These are phyloP conservation scores for Idaea straminata DNA, from an alignment of 2,888 invertebrate species.

Conservation along the genomic window DNA sequence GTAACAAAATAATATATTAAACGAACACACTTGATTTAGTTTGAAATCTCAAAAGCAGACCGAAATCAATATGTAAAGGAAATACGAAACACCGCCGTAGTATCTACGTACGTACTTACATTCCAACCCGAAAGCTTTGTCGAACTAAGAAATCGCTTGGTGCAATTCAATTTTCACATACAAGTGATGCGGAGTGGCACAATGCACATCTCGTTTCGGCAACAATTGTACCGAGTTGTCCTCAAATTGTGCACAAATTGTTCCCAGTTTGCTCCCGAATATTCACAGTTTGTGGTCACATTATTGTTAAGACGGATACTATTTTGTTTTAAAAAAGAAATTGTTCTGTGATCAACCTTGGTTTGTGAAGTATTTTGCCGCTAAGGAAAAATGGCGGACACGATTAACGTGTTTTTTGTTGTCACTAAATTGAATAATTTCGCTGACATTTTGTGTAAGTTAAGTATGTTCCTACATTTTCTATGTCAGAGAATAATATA, in stretches of 20 bases:
- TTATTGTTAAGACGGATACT: not conserved
- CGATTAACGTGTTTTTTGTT: no score
- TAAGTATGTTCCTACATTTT: no score
- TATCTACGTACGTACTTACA: not conserved
- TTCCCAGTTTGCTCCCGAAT: not conserved
- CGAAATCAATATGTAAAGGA: not conserved
- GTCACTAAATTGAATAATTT: no score
- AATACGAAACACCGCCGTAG: not conserved
- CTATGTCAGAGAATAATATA: no score
- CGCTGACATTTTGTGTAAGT: no score
- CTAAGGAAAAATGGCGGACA: no score
- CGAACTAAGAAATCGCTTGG: not conserved
- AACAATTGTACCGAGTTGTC: not conserved
- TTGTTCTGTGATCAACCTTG: not conserved
- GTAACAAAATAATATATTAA: no score
- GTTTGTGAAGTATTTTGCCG: no score
- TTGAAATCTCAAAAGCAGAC: not conserved
- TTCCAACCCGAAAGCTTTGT: not conserved
- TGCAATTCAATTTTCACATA: slow-evolving; percentile 1
- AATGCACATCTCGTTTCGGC: not conserved
- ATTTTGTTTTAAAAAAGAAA: not conserved
- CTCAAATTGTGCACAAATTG: not conserved
- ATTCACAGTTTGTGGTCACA: not conserved
- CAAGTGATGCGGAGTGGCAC: slow-evolving; percentile 1
- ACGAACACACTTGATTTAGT: not conserved